Conservation (phyloP, 92 coral and sea anemone species). For the Epizoanthus stellaris region DNA sequence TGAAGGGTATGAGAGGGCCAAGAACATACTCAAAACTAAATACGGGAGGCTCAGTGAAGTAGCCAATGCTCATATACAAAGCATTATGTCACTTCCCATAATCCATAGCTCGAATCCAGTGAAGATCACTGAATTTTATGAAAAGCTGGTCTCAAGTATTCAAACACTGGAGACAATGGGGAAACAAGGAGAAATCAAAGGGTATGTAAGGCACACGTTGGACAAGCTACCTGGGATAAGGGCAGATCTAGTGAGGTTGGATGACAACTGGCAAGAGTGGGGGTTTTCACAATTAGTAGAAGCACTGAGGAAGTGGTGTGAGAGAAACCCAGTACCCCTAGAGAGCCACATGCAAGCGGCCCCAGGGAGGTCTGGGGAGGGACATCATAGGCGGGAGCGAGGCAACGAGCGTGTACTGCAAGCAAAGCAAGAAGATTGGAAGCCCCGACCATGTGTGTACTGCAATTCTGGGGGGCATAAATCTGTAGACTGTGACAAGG, state of each 20-base stretch:
- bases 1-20: slow-evolving; percentile 33
- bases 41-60: slow-evolving; percentile 31
- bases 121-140: slow-evolving; percentile 14
- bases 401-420: slow-evolving; percentile 33
- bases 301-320: slow-evolving; percentile 50
- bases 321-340: slow-evolving; percentile 28
- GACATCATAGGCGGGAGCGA: not conserved
- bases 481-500: slow-evolving; percentile 68
- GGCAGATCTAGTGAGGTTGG: slow-evolving; percentile 51
- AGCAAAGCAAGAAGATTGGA: slow-evolving; percentile 53
- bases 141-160: slow-evolving; percentile 10
- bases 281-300: slow-evolving; percentile 47
- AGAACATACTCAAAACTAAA: slow-evolving; percentile 22
- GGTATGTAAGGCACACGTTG: slow-evolving; percentile 19
- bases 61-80: slow-evolving; percentile 37
- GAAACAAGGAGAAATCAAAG: slow-evolving; percentile 24
- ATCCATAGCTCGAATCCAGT: slow-evolving; percentile 10
- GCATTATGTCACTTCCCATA: slow-evolving; percentile 28
- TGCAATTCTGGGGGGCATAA: slow-evolving; percentile 52
- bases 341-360: slow-evolving; percentile 18
- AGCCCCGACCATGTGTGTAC: slow-evolving; percentile 61
- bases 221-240: slow-evolving; percentile 60
- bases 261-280: slow-evolving; percentile 46
- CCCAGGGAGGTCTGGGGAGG: slow-evolving; percentile 47
- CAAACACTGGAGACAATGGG: slow-evolving; percentile 38